phyloP scores from a whole-genome alignment of 2,113 vertebrate species.

The Chascanopsetta lugubris region DNA sequence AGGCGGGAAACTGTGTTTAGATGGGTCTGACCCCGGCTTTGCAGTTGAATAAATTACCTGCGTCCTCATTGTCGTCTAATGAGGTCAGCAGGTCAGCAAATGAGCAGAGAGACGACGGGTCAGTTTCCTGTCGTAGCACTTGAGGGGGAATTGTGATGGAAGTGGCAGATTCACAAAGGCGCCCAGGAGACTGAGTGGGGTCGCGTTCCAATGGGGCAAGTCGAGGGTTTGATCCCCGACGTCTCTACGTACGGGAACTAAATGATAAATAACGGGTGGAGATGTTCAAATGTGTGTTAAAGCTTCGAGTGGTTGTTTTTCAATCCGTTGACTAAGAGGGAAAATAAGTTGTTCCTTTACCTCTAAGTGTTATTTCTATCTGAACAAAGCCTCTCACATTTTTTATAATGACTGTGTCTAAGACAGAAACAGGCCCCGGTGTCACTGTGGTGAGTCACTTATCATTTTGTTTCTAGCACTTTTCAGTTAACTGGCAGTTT shows the following conservation, averaged over 20 bases:
- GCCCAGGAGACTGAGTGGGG: background rate
- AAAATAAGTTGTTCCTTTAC: background rate
- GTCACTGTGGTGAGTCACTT: background rate
- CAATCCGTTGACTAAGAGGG: too few relatives aligned
- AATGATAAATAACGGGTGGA: too few relatives aligned
- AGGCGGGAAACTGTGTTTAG: constrained; percentile 9
- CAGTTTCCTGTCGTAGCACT: background rate
- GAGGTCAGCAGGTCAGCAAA: constrained; percentile 11
- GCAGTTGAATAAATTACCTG: constrained; percentile 7
- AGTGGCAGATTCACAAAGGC: background rate
- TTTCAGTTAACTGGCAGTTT: background rate
- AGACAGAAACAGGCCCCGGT: background rate
- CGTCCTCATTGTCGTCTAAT: constrained; percentile 29
- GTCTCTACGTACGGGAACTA: too few relatives aligned
- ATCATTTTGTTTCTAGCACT: background rate
- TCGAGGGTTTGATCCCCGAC: too few relatives aligned
- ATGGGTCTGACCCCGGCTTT: constrained; percentile 11
- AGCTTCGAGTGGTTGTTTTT: too few relatives aligned
- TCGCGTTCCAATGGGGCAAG: background rate
- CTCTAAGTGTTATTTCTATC: background rate
- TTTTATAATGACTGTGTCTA: background rate
- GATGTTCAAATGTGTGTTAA: too few relatives aligned
- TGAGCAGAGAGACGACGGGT: background rate
- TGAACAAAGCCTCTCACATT: background rate
- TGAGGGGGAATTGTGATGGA: background rate